A percentile compares a stretch with the other conserved stretches of the same genome.
phyloP scores from a whole-genome alignment of 2,888 invertebrate genomes.

The Sthenelais limicola region DNA sequence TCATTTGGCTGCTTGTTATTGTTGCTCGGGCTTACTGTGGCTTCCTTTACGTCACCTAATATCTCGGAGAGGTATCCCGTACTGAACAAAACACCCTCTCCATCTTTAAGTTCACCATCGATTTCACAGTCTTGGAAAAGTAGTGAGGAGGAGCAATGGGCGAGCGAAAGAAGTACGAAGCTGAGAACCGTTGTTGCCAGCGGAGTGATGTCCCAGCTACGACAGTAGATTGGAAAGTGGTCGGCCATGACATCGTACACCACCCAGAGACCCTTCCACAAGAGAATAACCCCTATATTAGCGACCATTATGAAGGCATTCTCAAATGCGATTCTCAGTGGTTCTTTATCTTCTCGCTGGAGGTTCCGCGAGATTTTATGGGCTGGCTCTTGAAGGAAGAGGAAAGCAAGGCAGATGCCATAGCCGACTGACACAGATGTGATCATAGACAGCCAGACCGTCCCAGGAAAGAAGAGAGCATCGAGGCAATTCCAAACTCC shows the following conservation, averaged over 20 bases:
- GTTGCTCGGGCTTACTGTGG: neutral
- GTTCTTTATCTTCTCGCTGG: conserved; percentile 25
- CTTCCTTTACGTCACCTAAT: neutral
- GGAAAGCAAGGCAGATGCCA: conserved; percentile 41
- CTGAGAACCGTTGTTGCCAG: conserved; percentile 15
- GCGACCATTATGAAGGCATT: conserved; percentile 47
- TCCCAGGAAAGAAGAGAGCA: conserved; percentile 43
- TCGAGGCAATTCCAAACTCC: conserved; percentile 44
- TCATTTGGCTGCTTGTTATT: conserved; percentile 2
- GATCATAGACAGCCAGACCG: conserved; percentile 36
- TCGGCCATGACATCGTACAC: conserved; percentile 39
- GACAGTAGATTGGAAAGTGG: conserved; percentile 41
- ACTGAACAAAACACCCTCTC: conserved; percentile 7
- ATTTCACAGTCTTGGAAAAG: conserved; percentile 16
- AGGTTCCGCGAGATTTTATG: conserved; percentile 38
- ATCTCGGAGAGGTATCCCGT: conserved; percentile 22
- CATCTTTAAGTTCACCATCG: conserved; percentile 12
- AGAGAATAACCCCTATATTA: conserved; percentile 46
- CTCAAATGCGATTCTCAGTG: conserved; percentile 42
- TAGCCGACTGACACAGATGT: conserved; percentile 45
- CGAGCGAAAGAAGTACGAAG: conserved; percentile 21
- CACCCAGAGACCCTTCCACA: conserved; percentile 50
- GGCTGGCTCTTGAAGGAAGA: conserved; percentile 39
- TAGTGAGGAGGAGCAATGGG: neutral
- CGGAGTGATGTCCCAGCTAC: conserved; percentile 38